Base-by-base conservation (phyloP, 2,113 vertebrate genomes). In the Aix galericulata region DNA sequence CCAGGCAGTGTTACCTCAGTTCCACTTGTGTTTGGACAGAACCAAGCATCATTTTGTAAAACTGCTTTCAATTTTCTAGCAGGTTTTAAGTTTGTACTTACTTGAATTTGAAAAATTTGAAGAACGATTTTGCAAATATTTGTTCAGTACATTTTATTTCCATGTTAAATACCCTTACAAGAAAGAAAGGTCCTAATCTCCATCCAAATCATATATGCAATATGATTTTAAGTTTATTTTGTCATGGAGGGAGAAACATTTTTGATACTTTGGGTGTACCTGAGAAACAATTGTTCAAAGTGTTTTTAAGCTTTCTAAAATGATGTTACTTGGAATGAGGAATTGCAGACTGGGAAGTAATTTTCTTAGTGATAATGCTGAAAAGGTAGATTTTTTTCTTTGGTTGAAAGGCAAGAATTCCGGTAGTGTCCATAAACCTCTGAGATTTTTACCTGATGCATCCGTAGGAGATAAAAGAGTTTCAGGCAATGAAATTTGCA, bases 181-280 rank as follows among this genome's bases (percentile, higher is more conserved):
- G 27, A 2, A 62, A 40, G 73, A 53, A 69, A 32, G 1, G 31
- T 2, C 2, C 3, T 66, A 8, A 3, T 50, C 38, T 9, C 6
- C 72, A 68, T 34, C 52, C 5, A 91, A 63, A 58, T 66, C 8
- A 7, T 55, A 25, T 36, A 50, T n/a, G 8, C 53, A 82, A 22
- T 78, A 78, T 14, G 46, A 14, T 58, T 91, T 63, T 26, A 36
- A 71, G 48, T 60, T 50, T 73, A 50, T 80, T 83, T 81, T 58
- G 0, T 50, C 7, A 20, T 40, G 23, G 50, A 69, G 17, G 9
- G 22, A 82, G n/a, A 32, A 27, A 4, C 48, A 23, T 29, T 93
- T 85, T 60, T 68, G 18, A 5, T 82, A 20, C 11, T 68, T 64
- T 2, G 1, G 7, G 20, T 15, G 6, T 80, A 60, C 32, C 12